Evolutionary conservation across 2,113 vertebrate genomes (phyloP), one percentile per base, ranked within the genome.

Genomic region (Gallinago undulata): DNA sequence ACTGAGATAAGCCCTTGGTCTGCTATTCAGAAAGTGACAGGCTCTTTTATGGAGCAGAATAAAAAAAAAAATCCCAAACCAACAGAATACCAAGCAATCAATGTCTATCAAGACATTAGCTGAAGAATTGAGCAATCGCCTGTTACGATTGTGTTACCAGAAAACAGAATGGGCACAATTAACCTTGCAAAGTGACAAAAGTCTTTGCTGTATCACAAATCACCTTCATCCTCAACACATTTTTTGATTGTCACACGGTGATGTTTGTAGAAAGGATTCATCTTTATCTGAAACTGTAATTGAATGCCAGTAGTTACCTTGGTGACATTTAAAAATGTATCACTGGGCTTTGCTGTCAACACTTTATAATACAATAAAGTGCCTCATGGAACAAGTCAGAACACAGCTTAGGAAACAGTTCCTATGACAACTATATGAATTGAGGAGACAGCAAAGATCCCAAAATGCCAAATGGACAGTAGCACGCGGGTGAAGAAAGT

Each of bases 361-460:
- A 95, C 93, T 89, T 97, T 80, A 91, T 97, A 94, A 97, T 84
- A 97, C 93, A 91, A 94, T 88, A 84, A 96, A 96, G 94, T 77
- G 85, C 60, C 93, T 97, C 77, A 16, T 41, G 79, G 96, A 97
- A 97, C 66, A 96, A 98, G 96, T 94, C 97, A 97, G 98, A 97
- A 92, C 90, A 81, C 94, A 97, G 90, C 95, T 97, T 22, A 48
- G 96, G 97, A 97, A 97, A 96, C 89, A 96, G 97, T 98, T 98
- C 97, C 98, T 98, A 94, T 98, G 98, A 97, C 98, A 97, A 98
- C 97, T 92, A 41, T 48, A 82, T 84, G 95, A 94, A 88, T 70
- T 89, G 94, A 94, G 83, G 87, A 87, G 68, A 77, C 59, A 77
- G 51, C 60, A 94, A 74, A 93, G 93, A 93, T 83, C 72, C 89